Percentiles rank a stretch among this genome's conserved stretches.
These are phyloP conservation scores for Halictus ligatus DNA, from an alignment of 2,888 invertebrate species.

Conservation along the genomic window DNA sequence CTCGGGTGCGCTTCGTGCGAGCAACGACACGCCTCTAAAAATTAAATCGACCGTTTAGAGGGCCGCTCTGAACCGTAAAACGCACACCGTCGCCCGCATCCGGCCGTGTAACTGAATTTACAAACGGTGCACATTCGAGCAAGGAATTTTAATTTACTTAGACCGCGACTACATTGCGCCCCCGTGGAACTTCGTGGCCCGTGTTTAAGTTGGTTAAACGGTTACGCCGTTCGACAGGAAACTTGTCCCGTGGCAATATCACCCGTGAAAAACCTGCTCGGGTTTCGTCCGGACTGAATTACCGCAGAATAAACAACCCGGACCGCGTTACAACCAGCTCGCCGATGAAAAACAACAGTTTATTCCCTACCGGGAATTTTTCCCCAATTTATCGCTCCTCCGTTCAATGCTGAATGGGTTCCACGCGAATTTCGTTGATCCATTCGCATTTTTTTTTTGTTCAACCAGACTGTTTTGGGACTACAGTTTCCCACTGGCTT, in stretches of 20 bases:
- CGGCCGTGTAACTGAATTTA: not conserved
- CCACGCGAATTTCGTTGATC: not conserved
- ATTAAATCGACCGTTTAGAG: conserved; percentile 14
- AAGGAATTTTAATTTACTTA: conserved; percentile 7
- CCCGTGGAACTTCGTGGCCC: not conserved
- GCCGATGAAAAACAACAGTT: conserved; percentile 1
- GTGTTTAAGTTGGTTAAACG: conserved; percentile 18
- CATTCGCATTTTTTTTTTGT: not conserved
- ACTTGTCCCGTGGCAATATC: not conserved
- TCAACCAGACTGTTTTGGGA: not conserved
- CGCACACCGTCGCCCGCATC: not conserved
- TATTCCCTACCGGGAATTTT: not conserved
- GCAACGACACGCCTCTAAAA: not conserved
- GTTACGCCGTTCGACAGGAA: not conserved
- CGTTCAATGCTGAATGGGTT: not conserved
- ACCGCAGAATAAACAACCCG: not conserved
- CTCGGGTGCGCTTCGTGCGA: not conserved
- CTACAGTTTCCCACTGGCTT: not conserved
- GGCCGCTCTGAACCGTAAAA: not conserved
- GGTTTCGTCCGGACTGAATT: not conserved
- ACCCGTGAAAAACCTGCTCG: not conserved
- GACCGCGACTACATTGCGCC: not conserved
- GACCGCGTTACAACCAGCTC: not conserved
- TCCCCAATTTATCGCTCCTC: not conserved
- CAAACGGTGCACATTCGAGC: not conserved